Percentiles rank a stretch among this genome's conserved stretches.
phyloP scores from a whole-genome alignment of 2,797 vertebrate species.

The Mastacembelus armatus region DNA sequence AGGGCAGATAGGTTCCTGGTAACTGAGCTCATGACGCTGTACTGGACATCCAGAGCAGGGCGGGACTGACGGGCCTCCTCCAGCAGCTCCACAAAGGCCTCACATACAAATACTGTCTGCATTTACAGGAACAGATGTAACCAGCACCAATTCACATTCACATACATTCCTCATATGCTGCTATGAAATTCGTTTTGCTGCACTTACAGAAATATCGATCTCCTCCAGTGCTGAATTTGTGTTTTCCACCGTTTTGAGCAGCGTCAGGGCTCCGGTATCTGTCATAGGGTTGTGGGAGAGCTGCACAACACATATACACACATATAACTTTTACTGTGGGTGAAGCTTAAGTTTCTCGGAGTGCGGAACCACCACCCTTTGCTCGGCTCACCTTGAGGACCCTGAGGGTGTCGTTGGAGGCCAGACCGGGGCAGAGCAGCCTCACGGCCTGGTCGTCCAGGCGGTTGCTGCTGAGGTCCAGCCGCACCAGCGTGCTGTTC shows the following conservation, averaged over 20 bases:
- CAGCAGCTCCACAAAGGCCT: constrained; percentile 75
- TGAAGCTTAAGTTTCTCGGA: neutral
- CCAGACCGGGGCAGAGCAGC: constrained; percentile 81
- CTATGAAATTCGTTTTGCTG: neutral
- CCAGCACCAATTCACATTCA: neutral
- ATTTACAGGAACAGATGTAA: too few species aligned
- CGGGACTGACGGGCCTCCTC: constrained; percentile 39
- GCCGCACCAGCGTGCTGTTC: constrained; percentile 75
- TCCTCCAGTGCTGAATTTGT: constrained; percentile 78
- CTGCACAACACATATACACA: constrained; percentile 51
- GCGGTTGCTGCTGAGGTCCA: constrained; percentile 82
- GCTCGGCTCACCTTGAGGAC: constrained; percentile 78
- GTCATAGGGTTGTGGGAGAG: constrained; percentile 80
- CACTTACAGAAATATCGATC: constrained; percentile 84
- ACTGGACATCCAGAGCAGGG: constrained; percentile 72
- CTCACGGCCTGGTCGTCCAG: constrained; percentile 72
- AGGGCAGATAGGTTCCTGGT: constrained; percentile 59
- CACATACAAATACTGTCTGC: constrained; percentile 57
- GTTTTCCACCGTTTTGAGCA: constrained; percentile 77
- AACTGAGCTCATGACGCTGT: constrained; percentile 54
- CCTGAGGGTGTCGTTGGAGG: constrained; percentile 76
- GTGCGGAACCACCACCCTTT: neutral
- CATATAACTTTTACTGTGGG: neutral
- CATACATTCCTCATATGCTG: neutral
- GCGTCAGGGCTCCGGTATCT: constrained; percentile 67